Percentiles rank a stretch among this genome's conserved stretches.
phyloP scores from a whole-genome alignment of 1,140 invertebrate genomes.

The Eumaeus atala region DNA sequence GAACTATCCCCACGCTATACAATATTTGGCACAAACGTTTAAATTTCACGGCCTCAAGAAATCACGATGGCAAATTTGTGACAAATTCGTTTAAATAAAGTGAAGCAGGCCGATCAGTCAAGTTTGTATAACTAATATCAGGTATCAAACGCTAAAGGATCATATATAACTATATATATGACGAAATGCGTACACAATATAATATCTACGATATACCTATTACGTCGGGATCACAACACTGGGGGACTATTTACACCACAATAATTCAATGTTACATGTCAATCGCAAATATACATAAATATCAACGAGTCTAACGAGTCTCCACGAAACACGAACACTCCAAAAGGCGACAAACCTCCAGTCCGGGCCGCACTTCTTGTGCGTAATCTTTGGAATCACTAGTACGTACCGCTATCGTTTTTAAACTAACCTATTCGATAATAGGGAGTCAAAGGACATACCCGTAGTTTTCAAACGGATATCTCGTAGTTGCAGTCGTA shows the following conservation, averaged over 20 bases:
- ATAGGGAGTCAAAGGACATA: slow-evolving; percentile 24
- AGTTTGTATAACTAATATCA: no score
- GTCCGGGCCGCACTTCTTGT: slow-evolving; percentile 15
- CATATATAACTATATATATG: not conserved
- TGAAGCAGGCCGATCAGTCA: no score
- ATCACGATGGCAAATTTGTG: not conserved
- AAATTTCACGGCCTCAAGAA: no score
- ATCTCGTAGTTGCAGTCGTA: slow-evolving; percentile 98
- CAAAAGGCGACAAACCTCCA: slow-evolving; percentile 13
- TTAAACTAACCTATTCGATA: slow-evolving; percentile 21
- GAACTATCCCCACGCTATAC: not conserved
- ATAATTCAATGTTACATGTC: slow-evolving; percentile 30
- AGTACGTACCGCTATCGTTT: slow-evolving; percentile 14
- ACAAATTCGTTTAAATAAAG: not conserved
- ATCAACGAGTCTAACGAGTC: slow-evolving; percentile 46
- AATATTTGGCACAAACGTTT: slow-evolving; percentile 4
- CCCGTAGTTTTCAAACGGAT: slow-evolving; percentile 79
- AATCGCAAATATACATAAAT: slow-evolving; percentile 65
- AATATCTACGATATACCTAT: not conserved
- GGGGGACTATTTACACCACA: slow-evolving; percentile 56
- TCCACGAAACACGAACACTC: slow-evolving; percentile 32
- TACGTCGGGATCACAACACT: slow-evolving; percentile 54
- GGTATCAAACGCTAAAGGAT: no score
- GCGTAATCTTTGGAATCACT: slow-evolving; percentile 27
- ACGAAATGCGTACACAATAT: slow-evolving; percentile 6